Base-by-base conservation (phyloP, 2,888 invertebrate species). In the Adineta ricciae region DNA sequence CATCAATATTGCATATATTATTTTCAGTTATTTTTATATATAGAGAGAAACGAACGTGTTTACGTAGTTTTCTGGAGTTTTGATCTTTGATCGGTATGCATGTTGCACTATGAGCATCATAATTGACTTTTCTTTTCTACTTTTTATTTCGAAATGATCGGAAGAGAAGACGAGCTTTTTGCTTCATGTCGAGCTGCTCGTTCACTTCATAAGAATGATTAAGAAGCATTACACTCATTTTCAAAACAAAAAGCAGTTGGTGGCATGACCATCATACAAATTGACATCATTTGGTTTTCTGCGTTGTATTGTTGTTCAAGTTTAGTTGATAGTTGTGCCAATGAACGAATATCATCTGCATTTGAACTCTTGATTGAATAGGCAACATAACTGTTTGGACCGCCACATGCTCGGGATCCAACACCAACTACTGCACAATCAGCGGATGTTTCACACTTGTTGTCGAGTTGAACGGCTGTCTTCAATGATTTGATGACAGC, bases 351-450 rank as follows among this genome's bases (percentile, higher is more conserved):
- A 2, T 24, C 2, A 9, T 24, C n/a, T 9, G 11, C 78, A n/a
- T 78, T 38, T 9, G 38, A 24, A 8, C 41, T 41, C 19, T 41
- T n/a, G 11, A 11, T 24, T 2, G 78, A 16, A 78, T n/a, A 41
- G 8, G 41, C 5, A 2, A 41, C 38, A 32, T 78, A 78, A 41
- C 78, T 32, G 11, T n/a, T 78, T 41, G 78, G 78, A 16, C 78
- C 78, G 3, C 78, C 78, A 41, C 78, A 78, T 41, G 78, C 78
- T 41, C 78, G 78, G 11, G 78, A 19, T n/a, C 78, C 78, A 78
- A n/a, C n/a, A 8, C 41, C 36, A 24, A 2, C 24, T 24, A n/a
- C 38, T 2, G n/a, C 9, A n/a, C 78, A 78, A 41, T 78, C 78
- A 2, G 11, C 11, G 24, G 78, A 7, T 41, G 38, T 41, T 78